Base-by-base conservation (phyloP, 2,797 vertebrate genomes). In the Sphenodon punctatus region DNA sequence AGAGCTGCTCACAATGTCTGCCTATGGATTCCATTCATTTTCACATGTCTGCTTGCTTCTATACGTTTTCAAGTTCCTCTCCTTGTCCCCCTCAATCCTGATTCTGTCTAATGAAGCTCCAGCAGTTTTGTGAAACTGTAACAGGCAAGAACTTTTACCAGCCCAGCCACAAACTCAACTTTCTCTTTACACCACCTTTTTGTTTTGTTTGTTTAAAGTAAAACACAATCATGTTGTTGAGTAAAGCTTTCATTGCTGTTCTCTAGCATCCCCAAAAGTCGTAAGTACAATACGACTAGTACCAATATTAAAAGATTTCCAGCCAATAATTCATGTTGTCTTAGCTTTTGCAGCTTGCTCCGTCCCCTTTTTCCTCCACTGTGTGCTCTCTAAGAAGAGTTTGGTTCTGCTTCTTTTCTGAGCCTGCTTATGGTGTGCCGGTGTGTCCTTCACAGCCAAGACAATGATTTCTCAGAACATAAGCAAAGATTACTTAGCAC, bases 1-100 rank as follows among this genome's bases (percentile, higher is more conserved):
- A 19, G 39, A 7, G 13, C 0, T 0, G 7, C 20, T 38, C 70
- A 58, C 58, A 36, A 58, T 36, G 11, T 11, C 32, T 58, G 32
- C 32, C 34, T n/a, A 8, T 49, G 10, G 32, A 58, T n/a, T 15
- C 46, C 7, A 8, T 6, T 22, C 14, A 46, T 69, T 19, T 36
- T 69, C 22, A 39, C 32, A 60, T 2, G 20, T 3, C 25, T 23
- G 0, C 1, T 19, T 53, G 14, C 7, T 64, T 72, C n/a, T 66
- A 48, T 73, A 55, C 38, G 58, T 67, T n/a, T 49, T 70, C 36
- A 20, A 14, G 45, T 81, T 25, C 45, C 4, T 70, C 48, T 46
- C 5, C 22, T 17, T 10, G 8, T 76, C 30, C 53, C 46, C n/a
- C 75, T 42, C 39, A 19, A 14, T 30, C 1, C 0, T 38, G 32